These are phyloP conservation scores for Apis florea DNA, from an alignment of 1,140 invertebrate genomes.

Conservation along the genomic window DNA sequence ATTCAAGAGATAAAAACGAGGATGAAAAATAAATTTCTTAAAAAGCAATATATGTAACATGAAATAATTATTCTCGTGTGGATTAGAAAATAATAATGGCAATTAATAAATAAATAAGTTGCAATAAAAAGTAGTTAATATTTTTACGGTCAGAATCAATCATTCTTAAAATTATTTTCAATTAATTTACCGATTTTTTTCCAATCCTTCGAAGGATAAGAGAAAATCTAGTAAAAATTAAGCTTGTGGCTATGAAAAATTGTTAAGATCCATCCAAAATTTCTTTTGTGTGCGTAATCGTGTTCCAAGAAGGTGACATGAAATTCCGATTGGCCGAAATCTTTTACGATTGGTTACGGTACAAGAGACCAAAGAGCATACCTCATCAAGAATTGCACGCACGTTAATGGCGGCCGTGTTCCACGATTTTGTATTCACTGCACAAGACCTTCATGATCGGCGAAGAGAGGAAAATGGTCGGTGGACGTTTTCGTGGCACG, in stretches of 20 bases:
- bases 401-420: constrained; percentile 44
- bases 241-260: neutral
- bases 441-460: neutral
- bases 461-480: neutral
- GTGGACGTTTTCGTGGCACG: constrained; percentile 25
- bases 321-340: neutral
- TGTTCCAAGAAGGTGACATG: neutral
- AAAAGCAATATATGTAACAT: too few relatives aligned
- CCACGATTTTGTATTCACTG: constrained; percentile 44
- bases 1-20: too few relatives aligned
- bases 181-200: too few relatives aligned
- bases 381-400: constrained; percentile 49
- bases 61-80: too few relatives aligned
- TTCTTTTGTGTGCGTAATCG: neutral
- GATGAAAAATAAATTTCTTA: too few relatives aligned
- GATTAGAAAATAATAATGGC: too few relatives aligned
- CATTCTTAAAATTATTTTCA: too few relatives aligned
- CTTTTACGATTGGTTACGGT: constrained; percentile 13
- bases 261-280: neutral
- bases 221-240: too few relatives aligned
- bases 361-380: constrained; percentile 21
- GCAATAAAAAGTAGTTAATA: too few relatives aligned
- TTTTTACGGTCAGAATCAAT: too few relatives aligned
- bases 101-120: too few relatives aligned
- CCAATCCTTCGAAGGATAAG: too few relatives aligned